Conservation (phyloP, 2,113 vertebrate genomes). For the Procavia capensis region DNA sequence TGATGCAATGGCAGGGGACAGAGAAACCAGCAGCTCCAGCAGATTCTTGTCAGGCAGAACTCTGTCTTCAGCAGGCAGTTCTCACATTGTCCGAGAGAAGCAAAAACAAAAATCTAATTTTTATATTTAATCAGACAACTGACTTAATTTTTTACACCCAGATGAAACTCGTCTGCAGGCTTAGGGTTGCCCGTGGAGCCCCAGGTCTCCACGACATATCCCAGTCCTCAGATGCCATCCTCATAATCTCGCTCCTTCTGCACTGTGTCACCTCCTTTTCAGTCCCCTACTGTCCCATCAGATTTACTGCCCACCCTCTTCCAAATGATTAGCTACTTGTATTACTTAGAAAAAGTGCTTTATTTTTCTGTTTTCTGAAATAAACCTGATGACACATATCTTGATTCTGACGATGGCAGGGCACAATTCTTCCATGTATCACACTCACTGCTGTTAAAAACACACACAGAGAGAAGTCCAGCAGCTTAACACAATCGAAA, state of each 20-base stretch:
- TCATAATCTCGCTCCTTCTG: neutral
- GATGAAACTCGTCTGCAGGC: neutral
- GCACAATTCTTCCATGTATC: neutral
- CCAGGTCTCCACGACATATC: neutral
- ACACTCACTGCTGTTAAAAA: neutral
- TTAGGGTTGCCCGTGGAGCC: neutral
- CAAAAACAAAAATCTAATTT: neutral
- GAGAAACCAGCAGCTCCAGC: neutral
- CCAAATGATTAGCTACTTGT: neutral
- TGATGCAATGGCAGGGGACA: accelerated
- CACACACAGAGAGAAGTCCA: neutral
- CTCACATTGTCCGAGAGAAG: neutral
- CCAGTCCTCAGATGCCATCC: neutral
- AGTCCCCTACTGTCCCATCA: neutral
- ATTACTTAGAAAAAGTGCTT: neutral
- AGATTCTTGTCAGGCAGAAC: neutral
- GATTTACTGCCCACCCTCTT: neutral
- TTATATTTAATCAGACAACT: neutral
- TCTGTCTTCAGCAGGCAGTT: neutral
- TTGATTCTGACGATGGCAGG: neutral
- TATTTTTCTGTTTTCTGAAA: neutral
- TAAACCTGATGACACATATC: neutral
- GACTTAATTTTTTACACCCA: neutral
- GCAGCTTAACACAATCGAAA: neutral
- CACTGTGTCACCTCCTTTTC: neutral